These are phyloP conservation scores for Chrysogorgia sp. DNA, from an alignment of 92 coral and sea anemone species.

Conservation along the genomic window DNA sequence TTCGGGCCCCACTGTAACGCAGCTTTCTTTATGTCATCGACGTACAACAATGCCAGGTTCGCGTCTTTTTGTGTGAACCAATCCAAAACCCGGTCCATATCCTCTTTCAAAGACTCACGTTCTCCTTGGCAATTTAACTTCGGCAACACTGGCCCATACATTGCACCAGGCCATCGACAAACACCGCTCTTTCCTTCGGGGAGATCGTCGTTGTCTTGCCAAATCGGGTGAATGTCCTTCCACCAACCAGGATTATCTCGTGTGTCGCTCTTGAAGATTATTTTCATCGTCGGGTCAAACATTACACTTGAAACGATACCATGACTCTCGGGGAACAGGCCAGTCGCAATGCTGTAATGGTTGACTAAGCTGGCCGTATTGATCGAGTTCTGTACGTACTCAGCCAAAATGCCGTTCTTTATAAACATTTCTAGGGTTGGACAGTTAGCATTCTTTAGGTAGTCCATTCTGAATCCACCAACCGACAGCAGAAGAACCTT, in stretches of 20 bases:
- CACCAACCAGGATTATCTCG: slow-evolving; percentile 80
- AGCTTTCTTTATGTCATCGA: slow-evolving; percentile 79
- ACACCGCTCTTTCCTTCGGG: slow-evolving; percentile 73
- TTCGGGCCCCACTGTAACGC: slow-evolving; percentile 68
- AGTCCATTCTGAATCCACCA: slow-evolving; percentile 85
- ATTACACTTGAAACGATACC: slow-evolving; percentile 78
- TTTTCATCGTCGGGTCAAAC: slow-evolving; percentile 73
- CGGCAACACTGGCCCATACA: slow-evolving; percentile 49
- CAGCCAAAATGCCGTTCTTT: slow-evolving; percentile 68
- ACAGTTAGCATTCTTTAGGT: slow-evolving; percentile 63
- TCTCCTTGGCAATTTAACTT: slow-evolving; percentile 56
- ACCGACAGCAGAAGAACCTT: slow-evolving; percentile 76
- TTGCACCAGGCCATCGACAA: slow-evolving; percentile 83
- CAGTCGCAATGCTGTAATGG: slow-evolving; percentile 83
- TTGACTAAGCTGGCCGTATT: slow-evolving; percentile 78
- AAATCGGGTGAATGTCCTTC: slow-evolving; percentile 78
- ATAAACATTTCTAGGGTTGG: slow-evolving; percentile 71
- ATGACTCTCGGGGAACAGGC: slow-evolving; percentile 85
- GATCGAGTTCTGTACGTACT: slow-evolving; percentile 66
- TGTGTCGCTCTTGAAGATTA: slow-evolving; percentile 59
- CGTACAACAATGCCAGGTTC: slow-evolving; percentile 70
- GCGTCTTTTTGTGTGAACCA: slow-evolving; percentile 67
- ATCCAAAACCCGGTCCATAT: slow-evolving; percentile 56
- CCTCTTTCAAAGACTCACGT: slow-evolving; percentile 62
- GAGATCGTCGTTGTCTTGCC: slow-evolving; percentile 78